Conservation (phyloP, 2,888 invertebrate species). For the Drosophila mulleri region DNA sequence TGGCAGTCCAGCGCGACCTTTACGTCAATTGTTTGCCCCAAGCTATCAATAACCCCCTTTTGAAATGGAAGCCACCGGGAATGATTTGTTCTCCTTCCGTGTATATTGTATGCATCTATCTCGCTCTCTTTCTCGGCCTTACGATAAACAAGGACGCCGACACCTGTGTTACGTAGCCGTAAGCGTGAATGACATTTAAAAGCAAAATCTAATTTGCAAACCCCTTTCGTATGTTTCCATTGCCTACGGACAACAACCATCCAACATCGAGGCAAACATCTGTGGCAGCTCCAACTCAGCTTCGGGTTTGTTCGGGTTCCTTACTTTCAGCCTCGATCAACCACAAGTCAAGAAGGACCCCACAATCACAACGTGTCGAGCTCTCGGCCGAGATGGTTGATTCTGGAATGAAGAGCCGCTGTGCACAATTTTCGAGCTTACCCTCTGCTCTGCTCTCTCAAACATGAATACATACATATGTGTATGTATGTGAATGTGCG, state of each 20-base stretch:
- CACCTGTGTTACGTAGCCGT: constrained; percentile 36
- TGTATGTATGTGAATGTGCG: neutral
- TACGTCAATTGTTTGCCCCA: constrained; percentile 39
- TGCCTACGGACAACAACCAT: constrained; percentile 30
- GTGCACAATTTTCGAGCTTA: neutral
- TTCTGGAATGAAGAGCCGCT: neutral
- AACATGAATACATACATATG: too few relatives aligned
- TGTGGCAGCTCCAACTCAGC: neutral
- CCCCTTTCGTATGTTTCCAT: constrained; percentile 42
- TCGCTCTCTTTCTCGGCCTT: constrained; percentile 34
- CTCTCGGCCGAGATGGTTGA: neutral
- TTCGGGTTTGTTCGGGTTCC: neutral
- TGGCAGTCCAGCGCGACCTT: constrained; percentile 45
- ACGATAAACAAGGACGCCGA: constrained; percentile 40
- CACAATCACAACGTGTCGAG: neutral
- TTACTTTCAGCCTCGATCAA: neutral
- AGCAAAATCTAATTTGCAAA: constrained; percentile 63
- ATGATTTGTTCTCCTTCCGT: constrained; percentile 29
- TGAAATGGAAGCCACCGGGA: constrained; percentile 16
- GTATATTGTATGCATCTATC: constrained; percentile 29
- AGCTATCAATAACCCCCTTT: constrained; percentile 19
- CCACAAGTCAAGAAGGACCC: neutral
- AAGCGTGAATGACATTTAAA: constrained; percentile 43
- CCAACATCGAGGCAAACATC: neutral
- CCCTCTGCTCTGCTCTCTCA: neutral